Base-by-base conservation (phyloP, 2,888 invertebrate species). In the Trilocha varians region DNA sequence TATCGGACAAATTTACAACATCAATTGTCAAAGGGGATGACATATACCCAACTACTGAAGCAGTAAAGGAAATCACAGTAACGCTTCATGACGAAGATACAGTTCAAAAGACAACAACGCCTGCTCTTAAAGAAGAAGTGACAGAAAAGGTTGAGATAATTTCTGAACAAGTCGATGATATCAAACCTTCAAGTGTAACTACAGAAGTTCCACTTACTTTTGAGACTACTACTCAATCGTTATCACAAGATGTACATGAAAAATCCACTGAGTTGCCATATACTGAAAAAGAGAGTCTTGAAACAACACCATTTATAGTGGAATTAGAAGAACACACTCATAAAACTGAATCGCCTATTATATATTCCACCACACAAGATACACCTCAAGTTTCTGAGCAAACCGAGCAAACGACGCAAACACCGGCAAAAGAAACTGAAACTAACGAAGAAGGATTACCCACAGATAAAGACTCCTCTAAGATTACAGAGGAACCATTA, bases 301-400 rank as follows among this genome's bases (percentile, higher is more conserved):
- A 50, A 43, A 41, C 34, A 9, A 42, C 43, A 3, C 69, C 73
- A 40, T 71, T 70, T 46, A 53, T 70, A 34, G 64, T 77, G 38
- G 75, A 77, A 57, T 57, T 78, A 42, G 65, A 77, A 54, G 72
- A 76, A 53, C 78, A 78, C 43, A 70, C 72, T 5, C 76, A 74
- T 48, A 65, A 65, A 46, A 46, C 51, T 6, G 64, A 62, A 11
- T 43, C 40, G 16, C 50, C 69, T 32, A 55, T 62, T 15, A 39
- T 36, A 5, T 17, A 16, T 43, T 40, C 16, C 36, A 16, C 43
- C 36, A 25, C 48, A 9, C 35, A 50, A 36, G 38, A 39, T 32
- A 50, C 52, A 16, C 57, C 53, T 14, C 40, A 42, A 3, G 14
- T n/a, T 18, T 13, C 37, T 34, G 58, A 53, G 45, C 49, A 47